These are phyloP conservation scores for Phania funesta DNA, from an alignment of 2,888 invertebrate species.

Conservation along the genomic window DNA sequence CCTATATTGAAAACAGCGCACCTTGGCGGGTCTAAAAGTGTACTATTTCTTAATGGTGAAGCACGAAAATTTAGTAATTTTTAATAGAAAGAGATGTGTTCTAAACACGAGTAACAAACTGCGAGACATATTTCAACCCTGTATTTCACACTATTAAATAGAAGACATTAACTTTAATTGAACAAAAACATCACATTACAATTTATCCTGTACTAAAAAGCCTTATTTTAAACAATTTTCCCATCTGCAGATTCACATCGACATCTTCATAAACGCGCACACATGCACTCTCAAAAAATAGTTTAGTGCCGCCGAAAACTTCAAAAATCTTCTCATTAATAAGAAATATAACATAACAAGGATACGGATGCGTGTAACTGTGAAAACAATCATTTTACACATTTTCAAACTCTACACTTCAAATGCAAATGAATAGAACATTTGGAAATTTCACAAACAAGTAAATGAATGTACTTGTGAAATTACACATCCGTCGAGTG, in stretches of 20 bases:
- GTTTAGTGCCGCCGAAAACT: conserved; percentile 16
- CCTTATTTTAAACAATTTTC: conserved; percentile 4
- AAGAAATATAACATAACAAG: conserved; percentile 47
- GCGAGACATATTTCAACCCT: too few relatives aligned
- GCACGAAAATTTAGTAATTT: too few relatives aligned
- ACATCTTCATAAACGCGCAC: not conserved
- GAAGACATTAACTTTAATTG: not conserved
- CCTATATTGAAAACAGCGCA: too few relatives aligned
- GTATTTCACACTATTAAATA: too few relatives aligned
- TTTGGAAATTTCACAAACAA: conserved; percentile 31
- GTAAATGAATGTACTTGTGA: conserved; percentile 18
- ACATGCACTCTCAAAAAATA: not conserved
- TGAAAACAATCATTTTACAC: conserved; percentile 36
- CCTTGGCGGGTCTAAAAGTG: too few relatives aligned
- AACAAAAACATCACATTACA: not conserved
- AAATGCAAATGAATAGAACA: conserved; percentile 32
- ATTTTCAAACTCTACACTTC: conserved; percentile 11
- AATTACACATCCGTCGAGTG: conserved; percentile 35
- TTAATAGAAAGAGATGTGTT: too few relatives aligned
- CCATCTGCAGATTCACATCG: not conserved
- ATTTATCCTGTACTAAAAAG: not conserved
- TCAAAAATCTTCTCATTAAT: conserved; percentile 31
- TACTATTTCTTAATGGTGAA: too few relatives aligned
- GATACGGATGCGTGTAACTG: conserved; percentile 11
- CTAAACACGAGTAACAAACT: too few relatives aligned